Percentiles rank a stretch among this genome's conserved stretches.
These are phyloP conservation scores for Prionailurus viverrinus DNA, from an alignment of 2,113 vertebrate genomes.

Conservation along the genomic window DNA sequence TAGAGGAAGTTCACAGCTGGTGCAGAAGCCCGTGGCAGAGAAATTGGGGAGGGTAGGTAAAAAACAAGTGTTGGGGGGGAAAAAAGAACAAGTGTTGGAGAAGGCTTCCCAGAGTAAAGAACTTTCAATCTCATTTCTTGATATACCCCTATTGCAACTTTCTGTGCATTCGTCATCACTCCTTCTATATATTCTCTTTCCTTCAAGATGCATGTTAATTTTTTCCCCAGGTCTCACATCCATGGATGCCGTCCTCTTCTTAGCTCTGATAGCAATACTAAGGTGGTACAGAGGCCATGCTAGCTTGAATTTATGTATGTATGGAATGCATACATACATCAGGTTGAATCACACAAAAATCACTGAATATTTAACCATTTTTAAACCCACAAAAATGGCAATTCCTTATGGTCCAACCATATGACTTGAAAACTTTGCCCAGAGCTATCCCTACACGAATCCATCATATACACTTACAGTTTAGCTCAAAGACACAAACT, in stretches of 20 bases:
- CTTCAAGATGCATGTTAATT: not conserved
- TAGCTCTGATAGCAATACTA: not conserved
- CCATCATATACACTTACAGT: conserved; percentile 17
- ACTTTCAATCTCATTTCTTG: not conserved
- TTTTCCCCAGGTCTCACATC: not conserved
- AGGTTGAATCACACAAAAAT: not conserved
- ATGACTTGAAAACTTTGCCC: conserved; percentile 56
- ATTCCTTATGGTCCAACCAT: conserved; percentile 41
- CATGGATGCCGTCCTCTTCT: not conserved
- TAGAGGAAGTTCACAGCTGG: not conserved
- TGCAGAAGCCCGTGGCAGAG: not conserved
- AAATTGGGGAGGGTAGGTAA: not conserved
- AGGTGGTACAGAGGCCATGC: not conserved
- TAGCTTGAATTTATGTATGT: not conserved
- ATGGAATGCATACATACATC: not conserved
- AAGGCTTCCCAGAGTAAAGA: not conserved
- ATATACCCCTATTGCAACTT: not conserved
- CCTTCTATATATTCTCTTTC: not conserved
- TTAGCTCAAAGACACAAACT: conserved; percentile 4
- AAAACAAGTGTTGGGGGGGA: not conserved
- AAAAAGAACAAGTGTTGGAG: not conserved
- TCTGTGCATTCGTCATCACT: not conserved
- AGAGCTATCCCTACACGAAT: conserved; percentile 36
- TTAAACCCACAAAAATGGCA: conserved; percentile 41
- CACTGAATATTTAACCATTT: conserved; percentile 53